Conservation (phyloP, 2,797 vertebrate genomes). For the Clarias pachynema region DNA sequence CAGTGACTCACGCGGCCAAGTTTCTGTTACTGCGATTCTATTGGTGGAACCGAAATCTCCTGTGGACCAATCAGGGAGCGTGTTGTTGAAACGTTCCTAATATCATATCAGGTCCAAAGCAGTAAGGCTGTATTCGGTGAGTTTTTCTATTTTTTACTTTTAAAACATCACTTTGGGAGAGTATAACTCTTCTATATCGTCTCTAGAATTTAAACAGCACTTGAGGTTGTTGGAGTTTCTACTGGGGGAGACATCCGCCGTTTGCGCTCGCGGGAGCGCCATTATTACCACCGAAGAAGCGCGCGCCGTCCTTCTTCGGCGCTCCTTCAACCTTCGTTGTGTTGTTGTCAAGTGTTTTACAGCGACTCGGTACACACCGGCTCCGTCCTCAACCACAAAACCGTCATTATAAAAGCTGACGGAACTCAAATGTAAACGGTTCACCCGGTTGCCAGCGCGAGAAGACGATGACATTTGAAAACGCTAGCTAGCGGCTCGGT, state of each 20-base stretch:
- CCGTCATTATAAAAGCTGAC: neutral
- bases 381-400: neutral
- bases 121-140: conserved; percentile 64
- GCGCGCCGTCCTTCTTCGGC: conserved; percentile 73
- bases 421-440: too few species aligned
- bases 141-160: conserved; percentile 53
- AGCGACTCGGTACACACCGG: conserved; percentile 44
- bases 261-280: conserved; percentile 68
- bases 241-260: conserved; percentile 76
- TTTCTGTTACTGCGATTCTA: conserved; percentile 21
- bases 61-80: conserved; percentile 45
- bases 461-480: neutral
- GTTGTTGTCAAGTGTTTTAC: conserved; percentile 27
- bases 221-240: conserved; percentile 63
- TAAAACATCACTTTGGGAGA: neutral
- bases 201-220: neutral
- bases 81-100: conserved; percentile 49
- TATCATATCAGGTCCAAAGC: conserved; percentile 40
- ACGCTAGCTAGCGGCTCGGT: neutral
- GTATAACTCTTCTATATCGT: neutral
- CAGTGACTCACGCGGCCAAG: neutral
- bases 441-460: neutral
- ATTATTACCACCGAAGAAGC: conserved; percentile 85
- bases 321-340: conserved; percentile 58
- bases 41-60: conserved; percentile 41